Percentiles rank a stretch among this genome's conserved stretches.
Evolutionary conservation across 1,140 invertebrate species (phyloP).

Genomic region (Drosophila melanogaster): DNA sequence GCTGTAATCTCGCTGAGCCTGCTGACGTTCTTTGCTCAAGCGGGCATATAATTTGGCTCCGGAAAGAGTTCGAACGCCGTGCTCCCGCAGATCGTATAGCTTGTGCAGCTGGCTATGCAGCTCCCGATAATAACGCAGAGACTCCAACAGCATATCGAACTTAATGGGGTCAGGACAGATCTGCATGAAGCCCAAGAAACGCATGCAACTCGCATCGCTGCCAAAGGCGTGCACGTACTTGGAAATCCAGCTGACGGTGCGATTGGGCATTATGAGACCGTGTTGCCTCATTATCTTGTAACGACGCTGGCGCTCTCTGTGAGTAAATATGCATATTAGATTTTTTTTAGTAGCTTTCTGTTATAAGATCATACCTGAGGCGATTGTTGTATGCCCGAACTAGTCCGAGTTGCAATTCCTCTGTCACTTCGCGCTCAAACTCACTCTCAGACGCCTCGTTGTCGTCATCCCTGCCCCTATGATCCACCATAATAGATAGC

Average conservation of each 20-base stretch:
- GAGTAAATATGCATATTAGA: neutral
- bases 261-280: conserved; percentile 91
- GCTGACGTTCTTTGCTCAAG: conserved; percentile 86
- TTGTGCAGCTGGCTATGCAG: conserved; percentile 88
- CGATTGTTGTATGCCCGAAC: conserved; percentile 79
- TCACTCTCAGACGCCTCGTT: conserved; percentile 7
- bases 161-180: conserved; percentile 88
- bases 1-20: conserved; percentile 85
- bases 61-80: conserved; percentile 89
- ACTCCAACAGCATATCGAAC: conserved; percentile 92
- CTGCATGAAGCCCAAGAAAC: conserved; percentile 90
- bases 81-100: conserved; percentile 88
- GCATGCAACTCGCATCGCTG: conserved; percentile 85
- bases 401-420: conserved; percentile 88
- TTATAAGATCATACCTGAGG: conserved; percentile 51
- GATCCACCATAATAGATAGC: conserved; percentile 86
- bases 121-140: conserved; percentile 89
- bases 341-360: too few species aligned
- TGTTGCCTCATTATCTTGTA: conserved; percentile 91
- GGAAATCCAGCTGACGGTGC: conserved; percentile 87
- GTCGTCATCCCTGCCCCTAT: conserved; percentile 59
- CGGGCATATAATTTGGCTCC: conserved; percentile 89
- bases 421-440: conserved; percentile 29
- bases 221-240: conserved; percentile 74
- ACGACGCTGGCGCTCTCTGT: conserved; percentile 88